phyloP scores from a whole-genome alignment of 2,888 invertebrate species.

The Lasius fuliginosus region DNA sequence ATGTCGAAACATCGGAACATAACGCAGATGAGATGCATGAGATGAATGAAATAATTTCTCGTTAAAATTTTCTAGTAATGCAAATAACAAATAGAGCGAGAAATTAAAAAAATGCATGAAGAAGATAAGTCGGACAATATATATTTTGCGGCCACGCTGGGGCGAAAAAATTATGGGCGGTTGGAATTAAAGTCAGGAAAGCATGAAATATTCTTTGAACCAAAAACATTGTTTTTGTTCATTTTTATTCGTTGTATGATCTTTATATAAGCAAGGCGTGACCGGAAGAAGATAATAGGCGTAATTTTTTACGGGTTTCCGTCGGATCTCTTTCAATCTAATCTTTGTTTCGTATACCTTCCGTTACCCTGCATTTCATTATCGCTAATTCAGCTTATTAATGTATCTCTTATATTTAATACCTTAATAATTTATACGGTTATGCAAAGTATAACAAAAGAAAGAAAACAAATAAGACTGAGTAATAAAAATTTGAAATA shows the following conservation, averaged over 20 bases:
- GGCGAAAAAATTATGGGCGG: neutral
- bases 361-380: neutral
- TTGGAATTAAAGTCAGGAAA: conserved; percentile 8
- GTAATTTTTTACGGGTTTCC: conserved; percentile 32
- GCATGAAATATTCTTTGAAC: neutral
- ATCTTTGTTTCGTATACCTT: neutral
- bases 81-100: neutral
- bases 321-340: conserved; percentile 1
- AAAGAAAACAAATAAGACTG: neutral
- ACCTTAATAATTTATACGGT: neutral
- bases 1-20: neutral
- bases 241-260: neutral
- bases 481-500: neutral
- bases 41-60: neutral
- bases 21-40: neutral
- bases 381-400: neutral
- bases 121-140: neutral
- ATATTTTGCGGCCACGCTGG: neutral
- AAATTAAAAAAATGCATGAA: conserved; percentile 12
- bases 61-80: neutral
- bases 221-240: conserved; percentile 2
- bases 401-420: neutral
- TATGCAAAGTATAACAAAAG: neutral
- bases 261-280: conserved; percentile 6
- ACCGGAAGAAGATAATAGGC: conserved; percentile 10